Evolutionary conservation across 1,140 invertebrate genomes (phyloP).

Genomic region (Caerostris extrusa): DNA sequence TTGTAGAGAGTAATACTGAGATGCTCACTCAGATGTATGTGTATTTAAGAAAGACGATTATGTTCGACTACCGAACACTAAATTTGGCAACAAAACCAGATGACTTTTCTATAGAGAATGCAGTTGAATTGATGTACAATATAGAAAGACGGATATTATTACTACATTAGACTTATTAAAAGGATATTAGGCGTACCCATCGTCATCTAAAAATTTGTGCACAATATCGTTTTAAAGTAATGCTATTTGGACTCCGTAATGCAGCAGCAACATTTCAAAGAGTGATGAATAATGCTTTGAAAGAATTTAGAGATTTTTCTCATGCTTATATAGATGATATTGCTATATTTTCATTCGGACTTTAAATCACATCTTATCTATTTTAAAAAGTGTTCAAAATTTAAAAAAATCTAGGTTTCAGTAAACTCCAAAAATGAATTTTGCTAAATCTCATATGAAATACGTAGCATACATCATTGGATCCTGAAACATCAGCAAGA

Average conservation of each 20-base stretch:
- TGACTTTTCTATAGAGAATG: too few species aligned
- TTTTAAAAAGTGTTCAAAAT: not conserved
- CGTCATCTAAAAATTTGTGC: too few species aligned
- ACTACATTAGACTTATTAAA: too few species aligned
- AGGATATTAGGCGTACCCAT: too few species aligned
- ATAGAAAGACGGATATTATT: too few species aligned
- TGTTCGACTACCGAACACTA: not conserved
- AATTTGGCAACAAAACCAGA: not conserved
- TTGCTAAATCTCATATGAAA: not conserved
- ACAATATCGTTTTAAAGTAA: too few species aligned
- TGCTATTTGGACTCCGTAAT: too few species aligned
- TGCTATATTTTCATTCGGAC: not conserved
- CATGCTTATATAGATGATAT: not conserved
- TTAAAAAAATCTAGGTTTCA: not conserved
- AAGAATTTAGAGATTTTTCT: not conserved
- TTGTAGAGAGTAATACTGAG: not conserved
- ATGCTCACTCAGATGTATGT: not conserved
- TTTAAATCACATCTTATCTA: not conserved
- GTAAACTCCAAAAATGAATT: not conserved
- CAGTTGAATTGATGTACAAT: too few species aligned
- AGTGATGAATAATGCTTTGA: too few species aligned
- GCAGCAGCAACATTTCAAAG: too few species aligned
- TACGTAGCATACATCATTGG: not conserved
- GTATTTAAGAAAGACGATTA: constrained; percentile 5
- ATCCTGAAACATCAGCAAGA: not conserved